Base-by-base conservation (phyloP, 1,140 invertebrate genomes). In the Lysiphlebus fabarum region DNA sequence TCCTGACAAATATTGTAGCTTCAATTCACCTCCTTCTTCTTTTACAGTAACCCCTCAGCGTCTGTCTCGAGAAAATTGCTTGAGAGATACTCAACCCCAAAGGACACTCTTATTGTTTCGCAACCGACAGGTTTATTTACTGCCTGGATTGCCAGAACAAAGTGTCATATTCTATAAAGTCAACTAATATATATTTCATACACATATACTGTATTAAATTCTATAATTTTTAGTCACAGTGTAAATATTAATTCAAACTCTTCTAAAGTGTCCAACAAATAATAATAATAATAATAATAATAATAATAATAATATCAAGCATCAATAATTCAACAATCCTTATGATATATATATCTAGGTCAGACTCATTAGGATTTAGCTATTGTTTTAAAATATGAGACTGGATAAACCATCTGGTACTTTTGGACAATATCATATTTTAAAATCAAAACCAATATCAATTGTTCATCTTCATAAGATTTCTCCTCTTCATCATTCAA, bases 41-140 rank as follows among this genome's bases (percentile, higher is more conserved):
- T 49, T 26, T 49, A 26, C 17, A 26, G 17, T 49, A 58, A 60
- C 47, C 48, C 56, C 38, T 51, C 11, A 44, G 42, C 54, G 47
- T 37, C 44, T 62, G 55, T 60, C 55, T 61, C 64, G 58, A 58
- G 56, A 61, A 70, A 72, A 71, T 72, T 71, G 68, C 68, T 65
- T 54, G 51, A 62, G 61, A 70, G 64, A 66, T 66, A 65, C 64
- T 67, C 61, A 56, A 58, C 55, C 60, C 51, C 60, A 44, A 64
- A 64, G 63, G 63, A 68, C 63, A 63, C 58, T 70, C 67, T 72
- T 72, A 70, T 70, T 70, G 69, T 72, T 70, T 72, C 66, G 67
- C 67, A 62, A 65, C 66, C 59, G 67, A 71, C 69, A 71, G 70
- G 62, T 70, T 71, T 71, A 72, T 71, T 70, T 71, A 69, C 67